Percentiles rank a stretch among this genome's conserved stretches.
These are phyloP conservation scores for Leucoma salicis DNA, from an alignment of 2,888 invertebrate species.

Conservation along the genomic window DNA sequence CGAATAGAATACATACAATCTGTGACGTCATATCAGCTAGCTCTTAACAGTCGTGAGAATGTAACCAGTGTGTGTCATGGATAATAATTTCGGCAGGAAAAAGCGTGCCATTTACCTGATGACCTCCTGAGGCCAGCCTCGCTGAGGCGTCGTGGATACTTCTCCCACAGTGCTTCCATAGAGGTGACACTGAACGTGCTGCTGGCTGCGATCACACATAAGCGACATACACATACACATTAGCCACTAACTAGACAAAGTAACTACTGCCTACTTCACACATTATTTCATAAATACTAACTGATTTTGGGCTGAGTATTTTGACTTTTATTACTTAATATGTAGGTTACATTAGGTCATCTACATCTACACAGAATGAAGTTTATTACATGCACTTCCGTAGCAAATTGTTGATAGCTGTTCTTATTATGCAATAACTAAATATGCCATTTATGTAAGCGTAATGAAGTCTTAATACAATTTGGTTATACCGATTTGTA, in stretches of 20 bases:
- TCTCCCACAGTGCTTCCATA: conserved; percentile 89
- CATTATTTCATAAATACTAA: conserved; percentile 23
- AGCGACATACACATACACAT: conserved; percentile 75
- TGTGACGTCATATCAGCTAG: conserved; percentile 19
- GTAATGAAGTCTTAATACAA: conserved; percentile 7
- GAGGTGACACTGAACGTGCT: conserved; percentile 84
- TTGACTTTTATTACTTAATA: conserved; percentile 21
- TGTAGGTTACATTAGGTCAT: conserved; percentile 21
- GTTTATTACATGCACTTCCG: conserved; percentile 16
- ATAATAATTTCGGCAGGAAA: conserved; percentile 26
- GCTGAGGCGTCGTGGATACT: conserved; percentile 87
- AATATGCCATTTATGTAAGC: conserved; percentile 1
- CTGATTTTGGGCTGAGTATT: conserved; percentile 11
- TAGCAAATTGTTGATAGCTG: conserved; percentile 10
- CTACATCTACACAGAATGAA: conserved; percentile 12
- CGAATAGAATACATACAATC: conserved; percentile 11
- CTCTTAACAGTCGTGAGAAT: conserved; percentile 23
- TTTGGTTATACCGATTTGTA: conserved; percentile 6
- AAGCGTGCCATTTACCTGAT: conserved; percentile 83
- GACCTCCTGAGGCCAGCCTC: conserved; percentile 89
- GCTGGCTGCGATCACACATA: conserved; percentile 75
- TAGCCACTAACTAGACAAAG: conserved; percentile 66
- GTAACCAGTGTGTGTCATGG: conserved; percentile 24
- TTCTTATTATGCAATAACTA: conserved; percentile 14
- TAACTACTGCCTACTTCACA: conserved; percentile 39